Conservation (phyloP, 2,888 invertebrate species). For the Junonia oenone region DNA sequence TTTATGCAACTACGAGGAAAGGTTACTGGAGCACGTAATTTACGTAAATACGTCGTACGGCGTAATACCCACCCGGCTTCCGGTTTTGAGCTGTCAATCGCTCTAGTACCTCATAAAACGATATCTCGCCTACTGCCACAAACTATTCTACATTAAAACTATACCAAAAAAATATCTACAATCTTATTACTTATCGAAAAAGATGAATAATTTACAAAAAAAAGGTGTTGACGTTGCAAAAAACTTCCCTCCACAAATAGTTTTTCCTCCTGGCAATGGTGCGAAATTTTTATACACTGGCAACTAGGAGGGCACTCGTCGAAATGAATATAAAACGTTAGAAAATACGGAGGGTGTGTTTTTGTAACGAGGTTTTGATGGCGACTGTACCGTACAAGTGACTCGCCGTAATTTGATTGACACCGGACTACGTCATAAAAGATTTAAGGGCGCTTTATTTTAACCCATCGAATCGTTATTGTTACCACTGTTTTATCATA, state of each 20-base stretch:
- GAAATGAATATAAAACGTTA: constrained; percentile 41
- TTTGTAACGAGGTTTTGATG: constrained; percentile 53
- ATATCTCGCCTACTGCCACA: not conserved
- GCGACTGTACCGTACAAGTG: constrained; percentile 38
- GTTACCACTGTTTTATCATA: not conserved
- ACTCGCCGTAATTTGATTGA: constrained; percentile 43
- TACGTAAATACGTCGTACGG: constrained; percentile 5
- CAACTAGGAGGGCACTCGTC: constrained; percentile 27
- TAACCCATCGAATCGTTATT: no score
- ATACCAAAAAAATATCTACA: no score
- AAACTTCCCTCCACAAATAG: not conserved
- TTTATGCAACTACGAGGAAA: constrained; percentile 22
- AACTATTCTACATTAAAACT: not conserved
- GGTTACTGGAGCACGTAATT: constrained; percentile 25
- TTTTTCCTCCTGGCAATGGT: constrained; percentile 8
- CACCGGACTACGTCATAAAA: constrained; percentile 32
- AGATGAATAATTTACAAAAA: constrained; percentile 1
- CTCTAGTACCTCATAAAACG: not conserved
- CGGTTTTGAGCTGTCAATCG: not conserved
- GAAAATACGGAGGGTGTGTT: constrained; percentile 45
- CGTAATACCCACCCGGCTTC: not conserved
- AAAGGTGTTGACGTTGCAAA: constrained; percentile 5
- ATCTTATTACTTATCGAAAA: no score
- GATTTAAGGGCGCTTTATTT: constrained; percentile 7
- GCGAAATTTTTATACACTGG: constrained; percentile 14